These are phyloP conservation scores for Hemiscyllium ocellatum DNA, from an alignment of 2,113 vertebrate genomes.

Conservation along the genomic window DNA sequence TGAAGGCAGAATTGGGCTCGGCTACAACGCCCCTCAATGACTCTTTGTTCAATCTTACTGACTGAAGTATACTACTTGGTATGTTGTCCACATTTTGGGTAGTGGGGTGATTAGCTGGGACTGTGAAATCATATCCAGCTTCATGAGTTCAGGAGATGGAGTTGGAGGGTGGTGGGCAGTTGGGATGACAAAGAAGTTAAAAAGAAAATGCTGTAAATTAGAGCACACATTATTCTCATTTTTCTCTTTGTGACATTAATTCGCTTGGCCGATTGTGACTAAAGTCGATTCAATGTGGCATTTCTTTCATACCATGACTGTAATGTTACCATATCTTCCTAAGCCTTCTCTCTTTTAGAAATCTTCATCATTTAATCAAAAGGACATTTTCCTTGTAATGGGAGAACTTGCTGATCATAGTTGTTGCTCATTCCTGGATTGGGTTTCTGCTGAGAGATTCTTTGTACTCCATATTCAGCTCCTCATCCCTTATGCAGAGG, in stretches of 20 bases:
- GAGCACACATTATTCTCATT: neutral
- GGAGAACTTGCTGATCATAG: neutral
- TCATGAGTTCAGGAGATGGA: neutral
- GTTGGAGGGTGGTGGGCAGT: neutral
- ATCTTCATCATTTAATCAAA: neutral
- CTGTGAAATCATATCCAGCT: neutral
- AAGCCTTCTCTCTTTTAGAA: neutral
- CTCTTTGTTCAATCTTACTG: neutral
- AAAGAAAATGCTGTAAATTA: neutral
- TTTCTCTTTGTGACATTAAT: neutral
- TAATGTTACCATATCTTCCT: neutral
- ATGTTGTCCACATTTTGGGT: neutral
- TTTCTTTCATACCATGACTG: neutral
- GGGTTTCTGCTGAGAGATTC: neutral
- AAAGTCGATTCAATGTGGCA: neutral
- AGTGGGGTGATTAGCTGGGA: neutral
- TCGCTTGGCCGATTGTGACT: neutral
- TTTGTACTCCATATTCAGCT: neutral
- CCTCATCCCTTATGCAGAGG: too few species aligned
- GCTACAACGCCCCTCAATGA: too few species aligned
- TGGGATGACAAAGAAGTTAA: neutral
- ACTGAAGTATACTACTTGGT: neutral
- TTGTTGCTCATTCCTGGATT: neutral
- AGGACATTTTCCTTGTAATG: neutral
- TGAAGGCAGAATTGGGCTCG: neutral